These are phyloP conservation scores for Podotricha telesiphe DNA, from an alignment of 2,888 invertebrate species.

Conservation along the genomic window DNA sequence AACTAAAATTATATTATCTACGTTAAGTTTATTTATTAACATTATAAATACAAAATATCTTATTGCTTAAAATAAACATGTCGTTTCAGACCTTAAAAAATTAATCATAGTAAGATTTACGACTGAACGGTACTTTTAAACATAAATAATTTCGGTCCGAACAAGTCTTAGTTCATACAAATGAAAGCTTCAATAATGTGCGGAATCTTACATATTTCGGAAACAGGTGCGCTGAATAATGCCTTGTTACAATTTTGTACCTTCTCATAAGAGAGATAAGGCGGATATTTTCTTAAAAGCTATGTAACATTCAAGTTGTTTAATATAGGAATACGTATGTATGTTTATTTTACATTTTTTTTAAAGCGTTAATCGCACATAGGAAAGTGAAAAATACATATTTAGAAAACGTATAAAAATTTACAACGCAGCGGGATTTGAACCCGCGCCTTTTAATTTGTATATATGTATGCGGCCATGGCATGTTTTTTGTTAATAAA, in stretches of 20 bases:
- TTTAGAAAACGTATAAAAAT: too few relatives aligned
- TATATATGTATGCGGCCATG: too few relatives aligned
- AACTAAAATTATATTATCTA: not conserved
- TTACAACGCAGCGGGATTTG: too few relatives aligned
- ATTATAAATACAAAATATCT: not conserved
- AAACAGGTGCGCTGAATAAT: conserved; percentile 32
- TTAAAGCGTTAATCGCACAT: too few relatives aligned
- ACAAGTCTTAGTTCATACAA: not conserved
- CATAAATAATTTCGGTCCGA: not conserved
- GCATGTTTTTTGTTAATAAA: too few relatives aligned
- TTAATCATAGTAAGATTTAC: not conserved
- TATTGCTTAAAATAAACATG: not conserved
- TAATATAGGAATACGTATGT: too few relatives aligned
- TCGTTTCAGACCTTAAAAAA: not conserved
- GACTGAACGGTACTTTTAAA: conserved; percentile 1
- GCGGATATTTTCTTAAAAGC: too few relatives aligned
- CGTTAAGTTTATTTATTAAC: not conserved
- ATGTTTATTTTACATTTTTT: too few relatives aligned
- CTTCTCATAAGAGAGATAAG: conserved; percentile 19
- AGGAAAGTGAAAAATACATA: too few relatives aligned
- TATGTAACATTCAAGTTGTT: too few relatives aligned
- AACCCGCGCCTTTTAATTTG: too few relatives aligned
- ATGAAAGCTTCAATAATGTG: not conserved
- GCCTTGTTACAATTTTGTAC: conserved; percentile 29
- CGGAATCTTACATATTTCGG: conserved; percentile 13